A percentile compares a stretch with the other conserved stretches of the same genome.
phyloP scores from a whole-genome alignment of 2,113 vertebrate genomes.

The Carollia perspicillata region DNA sequence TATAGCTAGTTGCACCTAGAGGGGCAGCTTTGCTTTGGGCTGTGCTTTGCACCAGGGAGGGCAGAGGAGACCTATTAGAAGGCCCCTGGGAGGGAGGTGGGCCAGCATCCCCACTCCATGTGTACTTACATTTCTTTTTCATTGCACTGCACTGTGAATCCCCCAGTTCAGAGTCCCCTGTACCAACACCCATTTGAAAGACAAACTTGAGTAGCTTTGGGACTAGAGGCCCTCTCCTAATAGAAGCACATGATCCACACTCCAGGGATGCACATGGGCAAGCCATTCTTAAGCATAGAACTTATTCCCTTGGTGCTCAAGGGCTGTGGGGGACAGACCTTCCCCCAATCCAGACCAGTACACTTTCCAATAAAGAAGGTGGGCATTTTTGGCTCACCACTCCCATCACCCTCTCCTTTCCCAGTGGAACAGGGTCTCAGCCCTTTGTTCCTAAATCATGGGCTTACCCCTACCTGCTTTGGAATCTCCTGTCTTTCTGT shows the following conservation, averaged over 20 bases:
- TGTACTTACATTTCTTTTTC: background rate
- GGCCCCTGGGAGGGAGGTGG: background rate
- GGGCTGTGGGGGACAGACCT: background rate
- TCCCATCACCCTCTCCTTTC: background rate
- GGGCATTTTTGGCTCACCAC: background rate
- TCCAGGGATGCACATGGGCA: rapidly evolving
- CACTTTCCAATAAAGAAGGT: background rate
- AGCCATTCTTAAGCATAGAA: background rate
- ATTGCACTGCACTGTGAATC: background rate
- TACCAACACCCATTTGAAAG: background rate
- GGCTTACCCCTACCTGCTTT: background rate
- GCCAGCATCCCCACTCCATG: background rate
- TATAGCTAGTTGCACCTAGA: background rate
- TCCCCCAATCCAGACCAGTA: background rate
- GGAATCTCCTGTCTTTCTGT: background rate
- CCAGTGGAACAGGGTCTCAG: background rate
- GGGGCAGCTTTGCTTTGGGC: slow-evolving; percentile 47
- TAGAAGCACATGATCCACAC: background rate
- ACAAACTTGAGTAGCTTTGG: background rate
- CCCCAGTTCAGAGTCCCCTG: background rate
- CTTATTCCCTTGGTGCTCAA: background rate
- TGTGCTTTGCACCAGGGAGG: background rate
- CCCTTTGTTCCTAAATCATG: background rate
- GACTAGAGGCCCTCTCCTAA: background rate
- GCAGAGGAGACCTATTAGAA: background rate